A percentile compares a stretch with the other conserved stretches of the same genome.
These are phyloP conservation scores for Cryptoprocta ferox DNA, from an alignment of 2,797 vertebrate genomes.

Conservation along the genomic window DNA sequence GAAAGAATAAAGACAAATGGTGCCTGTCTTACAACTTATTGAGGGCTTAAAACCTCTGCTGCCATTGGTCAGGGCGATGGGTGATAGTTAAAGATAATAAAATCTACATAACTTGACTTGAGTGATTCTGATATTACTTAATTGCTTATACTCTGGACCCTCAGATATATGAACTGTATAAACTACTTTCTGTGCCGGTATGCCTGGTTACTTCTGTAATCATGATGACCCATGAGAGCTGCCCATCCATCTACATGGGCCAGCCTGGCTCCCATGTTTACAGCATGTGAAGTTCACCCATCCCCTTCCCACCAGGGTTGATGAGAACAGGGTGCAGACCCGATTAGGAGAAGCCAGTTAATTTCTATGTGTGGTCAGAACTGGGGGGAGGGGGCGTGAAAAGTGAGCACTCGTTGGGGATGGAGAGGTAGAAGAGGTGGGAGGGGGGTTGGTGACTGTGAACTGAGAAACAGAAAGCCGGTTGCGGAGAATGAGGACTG, in stretches of 20 bases:
- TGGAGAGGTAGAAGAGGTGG: neutral
- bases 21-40: neutral
- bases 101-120: conserved; percentile 8
- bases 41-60: neutral
- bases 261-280: neutral
- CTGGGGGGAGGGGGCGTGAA: neutral
- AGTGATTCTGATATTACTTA: neutral
- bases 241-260: neutral
- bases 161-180: neutral
- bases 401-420: neutral
- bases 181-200: neutral
- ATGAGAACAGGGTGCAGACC: neutral
- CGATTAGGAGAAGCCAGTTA: neutral
- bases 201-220: neutral
- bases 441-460: neutral
- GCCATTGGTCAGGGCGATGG: neutral
- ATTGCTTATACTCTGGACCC: neutral
- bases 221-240: neutral
- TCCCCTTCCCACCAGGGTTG: too few species aligned
- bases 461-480: neutral
- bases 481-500: neutral
- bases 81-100: neutral
- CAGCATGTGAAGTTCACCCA: neutral
- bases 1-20: conserved; percentile 18
- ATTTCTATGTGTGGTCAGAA: neutral